Conservation (phyloP, 1,140 invertebrate species). For the Dermatophagoides farinae region DNA sequence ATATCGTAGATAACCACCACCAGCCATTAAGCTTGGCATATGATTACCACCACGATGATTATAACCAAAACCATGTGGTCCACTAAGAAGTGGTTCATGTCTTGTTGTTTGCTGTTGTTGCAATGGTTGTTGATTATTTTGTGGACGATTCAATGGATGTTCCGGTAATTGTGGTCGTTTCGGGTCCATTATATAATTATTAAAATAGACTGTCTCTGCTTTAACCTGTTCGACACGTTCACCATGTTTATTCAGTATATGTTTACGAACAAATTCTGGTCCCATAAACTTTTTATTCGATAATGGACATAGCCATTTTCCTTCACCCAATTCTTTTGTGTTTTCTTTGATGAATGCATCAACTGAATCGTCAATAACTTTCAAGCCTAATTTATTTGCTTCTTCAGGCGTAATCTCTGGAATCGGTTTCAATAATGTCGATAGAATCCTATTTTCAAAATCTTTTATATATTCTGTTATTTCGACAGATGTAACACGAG, state of each 20-base stretch:
- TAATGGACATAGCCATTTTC: conserved; percentile 95
- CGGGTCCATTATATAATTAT: conserved; percentile 86
- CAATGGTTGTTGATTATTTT: conserved; percentile 6
- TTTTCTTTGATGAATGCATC: conserved; percentile 85
- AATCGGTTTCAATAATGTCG: conserved; percentile 52
- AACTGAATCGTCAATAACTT: conserved; percentile 63
- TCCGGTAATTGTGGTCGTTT: conserved; percentile 84
- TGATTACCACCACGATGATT: neutral
- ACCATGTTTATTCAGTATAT: conserved; percentile 89
- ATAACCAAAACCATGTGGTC: neutral
- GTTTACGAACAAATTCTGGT: conserved; percentile 94
- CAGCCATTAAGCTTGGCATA: neutral
- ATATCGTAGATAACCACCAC: neutral
- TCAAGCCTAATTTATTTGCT: conserved; percentile 59
- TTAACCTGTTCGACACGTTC: conserved; percentile 93
- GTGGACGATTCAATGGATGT: conserved; percentile 41
- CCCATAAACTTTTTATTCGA: conserved; percentile 99
- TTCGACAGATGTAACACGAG: conserved; percentile 39
- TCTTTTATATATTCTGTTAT: conserved; percentile 51
- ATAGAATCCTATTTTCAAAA: conserved; percentile 61
- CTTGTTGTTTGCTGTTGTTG: neutral
- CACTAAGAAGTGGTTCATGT: neutral
- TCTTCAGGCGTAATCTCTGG: conserved; percentile 54
- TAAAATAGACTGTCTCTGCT: conserved; percentile 88
- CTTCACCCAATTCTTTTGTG: conserved; percentile 15